A percentile compares a stretch with the other conserved stretches of the same genome.
Evolutionary conservation across 2,888 invertebrate species (phyloP).

Genomic region (Acleris emargana): DNA sequence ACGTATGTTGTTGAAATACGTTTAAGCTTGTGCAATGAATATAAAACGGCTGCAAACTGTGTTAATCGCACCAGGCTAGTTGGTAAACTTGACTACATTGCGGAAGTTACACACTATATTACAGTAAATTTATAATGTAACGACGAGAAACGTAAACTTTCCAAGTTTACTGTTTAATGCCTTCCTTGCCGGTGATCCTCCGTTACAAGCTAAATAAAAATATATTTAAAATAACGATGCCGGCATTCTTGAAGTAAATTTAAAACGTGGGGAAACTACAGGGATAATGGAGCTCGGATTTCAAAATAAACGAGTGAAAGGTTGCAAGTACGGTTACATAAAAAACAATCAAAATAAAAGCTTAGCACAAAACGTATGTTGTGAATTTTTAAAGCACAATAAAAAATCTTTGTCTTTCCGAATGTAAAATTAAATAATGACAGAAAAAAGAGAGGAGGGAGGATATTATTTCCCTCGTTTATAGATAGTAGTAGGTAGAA

Average conservation of each 20-base stretch:
- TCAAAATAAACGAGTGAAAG: too few species aligned
- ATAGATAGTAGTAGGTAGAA: too few species aligned
- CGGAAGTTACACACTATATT: slow-evolving; percentile 21
- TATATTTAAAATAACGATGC: too few species aligned
- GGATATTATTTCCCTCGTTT: too few species aligned
- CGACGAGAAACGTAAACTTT: slow-evolving; percentile 14
- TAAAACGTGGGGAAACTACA: too few species aligned
- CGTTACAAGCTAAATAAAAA: background rate
- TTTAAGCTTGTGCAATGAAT: slow-evolving; percentile 26
- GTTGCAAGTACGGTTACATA: too few species aligned
- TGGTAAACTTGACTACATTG: slow-evolving; percentile 14
- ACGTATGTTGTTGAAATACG: slow-evolving; percentile 30
- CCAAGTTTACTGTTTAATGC: slow-evolving; percentile 22
- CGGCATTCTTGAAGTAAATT: too few species aligned
- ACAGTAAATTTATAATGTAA: slow-evolving; percentile 15
- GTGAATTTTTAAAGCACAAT: too few species aligned
- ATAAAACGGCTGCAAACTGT: slow-evolving; percentile 22
- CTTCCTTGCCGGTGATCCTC: slow-evolving; percentile 11
- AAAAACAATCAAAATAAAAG: too few species aligned
- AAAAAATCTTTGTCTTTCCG: too few species aligned
- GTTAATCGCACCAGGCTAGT: slow-evolving; percentile 25
- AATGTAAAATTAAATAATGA: background rate
- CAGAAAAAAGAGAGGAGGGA: background rate
- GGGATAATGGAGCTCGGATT: too few species aligned
- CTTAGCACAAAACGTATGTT: too few species aligned